phyloP scores from a whole-genome alignment of 2,888 invertebrate genomes.

The Pristionchus mayeri region DNA sequence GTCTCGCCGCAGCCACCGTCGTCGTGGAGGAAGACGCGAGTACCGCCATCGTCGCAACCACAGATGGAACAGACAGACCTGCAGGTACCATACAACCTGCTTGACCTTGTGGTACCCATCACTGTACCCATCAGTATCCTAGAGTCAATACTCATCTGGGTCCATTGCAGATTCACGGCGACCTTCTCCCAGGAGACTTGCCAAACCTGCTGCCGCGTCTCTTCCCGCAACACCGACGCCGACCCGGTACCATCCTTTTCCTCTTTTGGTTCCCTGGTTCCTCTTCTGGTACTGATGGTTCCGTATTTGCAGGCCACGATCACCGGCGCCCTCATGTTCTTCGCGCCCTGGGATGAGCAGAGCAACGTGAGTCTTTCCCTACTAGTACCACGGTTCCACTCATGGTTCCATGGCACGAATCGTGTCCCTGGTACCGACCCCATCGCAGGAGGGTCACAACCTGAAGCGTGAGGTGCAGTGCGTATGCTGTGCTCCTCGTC shows the following conservation, averaged over 20 bases:
- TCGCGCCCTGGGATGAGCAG: slow-evolving; percentile 56
- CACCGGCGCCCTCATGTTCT: slow-evolving; percentile 62
- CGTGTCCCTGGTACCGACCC: background rate
- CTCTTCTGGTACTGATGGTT: background rate
- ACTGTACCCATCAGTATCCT: background rate
- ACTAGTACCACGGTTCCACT: background rate
- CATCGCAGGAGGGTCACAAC: slow-evolving; percentile 11
- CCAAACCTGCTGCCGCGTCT: slow-evolving; percentile 61
- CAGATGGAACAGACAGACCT: slow-evolving; percentile 52
- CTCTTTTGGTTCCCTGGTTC: background rate
- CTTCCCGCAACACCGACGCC: slow-evolving; percentile 57
- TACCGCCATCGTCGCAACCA: slow-evolving; percentile 22
- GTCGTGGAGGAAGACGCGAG: slow-evolving; percentile 11
- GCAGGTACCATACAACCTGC: slow-evolving; percentile 51
- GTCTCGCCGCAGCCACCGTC: slow-evolving; percentile 24
- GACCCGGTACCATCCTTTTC: slow-evolving; percentile 53
- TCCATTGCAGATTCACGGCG: slow-evolving; percentile 56
- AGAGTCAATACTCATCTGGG: background rate
- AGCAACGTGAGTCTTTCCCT: slow-evolving; percentile 22
- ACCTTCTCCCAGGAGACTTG: slow-evolving; percentile 61
- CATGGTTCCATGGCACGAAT: background rate
- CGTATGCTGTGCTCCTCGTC: slow-evolving; percentile 40
- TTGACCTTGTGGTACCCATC: background rate
- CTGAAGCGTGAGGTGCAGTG: slow-evolving; percentile 39
- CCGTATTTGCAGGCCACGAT: slow-evolving; percentile 52